phyloP scores from a whole-genome alignment of 2,888 invertebrate species.

The Pyrrhosoma nymphula region DNA sequence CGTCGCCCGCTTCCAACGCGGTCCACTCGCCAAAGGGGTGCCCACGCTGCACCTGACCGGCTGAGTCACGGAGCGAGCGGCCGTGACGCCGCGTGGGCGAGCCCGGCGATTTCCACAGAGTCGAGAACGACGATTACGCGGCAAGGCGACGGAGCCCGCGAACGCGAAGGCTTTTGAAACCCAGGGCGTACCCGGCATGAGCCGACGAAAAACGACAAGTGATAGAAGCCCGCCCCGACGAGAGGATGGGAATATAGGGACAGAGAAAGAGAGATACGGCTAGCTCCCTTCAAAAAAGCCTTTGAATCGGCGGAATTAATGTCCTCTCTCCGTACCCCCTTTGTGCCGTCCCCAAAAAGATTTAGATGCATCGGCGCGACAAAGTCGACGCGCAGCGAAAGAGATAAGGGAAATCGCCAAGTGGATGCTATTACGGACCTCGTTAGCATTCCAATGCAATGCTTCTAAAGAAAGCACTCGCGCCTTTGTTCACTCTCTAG shows the following conservation, averaged over 20 bases:
- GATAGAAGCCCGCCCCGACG: not conserved
- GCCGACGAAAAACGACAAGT: conserved; percentile 11
- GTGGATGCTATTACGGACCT: not conserved
- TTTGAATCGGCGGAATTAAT: conserved; percentile 44
- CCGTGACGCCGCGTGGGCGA: not conserved
- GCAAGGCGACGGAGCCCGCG: not conserved
- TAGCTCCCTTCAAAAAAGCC: not conserved
- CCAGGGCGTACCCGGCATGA: not conserved
- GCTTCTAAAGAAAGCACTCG: not conserved
- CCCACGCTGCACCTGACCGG: conserved; percentile 44
- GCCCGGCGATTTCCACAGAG: not conserved
- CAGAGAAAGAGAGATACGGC: not conserved
- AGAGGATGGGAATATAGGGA: not conserved
- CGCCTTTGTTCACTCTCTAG: not conserved
- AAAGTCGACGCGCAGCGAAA: not conserved
- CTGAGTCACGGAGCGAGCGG: conserved; percentile 33
- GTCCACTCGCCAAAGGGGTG: not conserved
- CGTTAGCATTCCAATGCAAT: conserved; percentile 28
- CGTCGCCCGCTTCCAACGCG: not conserved
- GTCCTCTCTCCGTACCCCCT: conserved; percentile 23
- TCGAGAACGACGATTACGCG: not conserved
- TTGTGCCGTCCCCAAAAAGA: not conserved
- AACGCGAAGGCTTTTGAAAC: not conserved
- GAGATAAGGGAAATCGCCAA: conserved; percentile 29
- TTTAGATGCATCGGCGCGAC: conserved; percentile 14